These are phyloP conservation scores for Pegea sp. DNA, from an alignment of 23 tunicate genomes.

Conservation along the genomic window DNA sequence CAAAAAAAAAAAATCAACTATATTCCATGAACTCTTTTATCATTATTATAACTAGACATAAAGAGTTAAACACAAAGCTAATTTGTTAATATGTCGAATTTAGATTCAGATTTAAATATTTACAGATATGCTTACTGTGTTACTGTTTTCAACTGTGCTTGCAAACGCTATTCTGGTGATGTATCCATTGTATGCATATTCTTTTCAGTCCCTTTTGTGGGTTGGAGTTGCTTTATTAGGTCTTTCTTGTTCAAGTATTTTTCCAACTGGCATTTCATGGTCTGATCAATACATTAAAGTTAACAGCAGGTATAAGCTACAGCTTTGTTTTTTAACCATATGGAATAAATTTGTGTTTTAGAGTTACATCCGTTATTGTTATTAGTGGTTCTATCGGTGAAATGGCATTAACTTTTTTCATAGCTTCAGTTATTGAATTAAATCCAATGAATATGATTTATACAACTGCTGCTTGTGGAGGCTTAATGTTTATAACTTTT, in stretches of 20 bases:
- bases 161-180: constrained; percentile 3
- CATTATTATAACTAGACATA: too few relatives aligned
- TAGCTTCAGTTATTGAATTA: neutral
- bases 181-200: constrained; percentile 4
- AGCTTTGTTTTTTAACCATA: too few relatives aligned
- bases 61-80: too few relatives aligned
- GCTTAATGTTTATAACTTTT: constrained; percentile 1
- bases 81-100: too few relatives aligned
- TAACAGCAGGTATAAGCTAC: constrained; percentile 9
- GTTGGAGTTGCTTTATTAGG: constrained; percentile 11
- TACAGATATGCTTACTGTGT: constrained; percentile 7
- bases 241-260: constrained; percentile 10
- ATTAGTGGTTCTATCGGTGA: constrained; percentile 15
- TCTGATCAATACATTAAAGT: constrained; percentile 15
- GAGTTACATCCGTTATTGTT: constrained; percentile 11
- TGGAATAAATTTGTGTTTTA: too few relatives aligned
- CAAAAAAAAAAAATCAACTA: too few relatives aligned
- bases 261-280: constrained; percentile 23
- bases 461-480: neutral
- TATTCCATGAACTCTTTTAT: too few relatives aligned
- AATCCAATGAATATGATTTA: constrained; percentile 22
- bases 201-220: constrained; percentile 6
- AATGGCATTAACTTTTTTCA: constrained; percentile 8
- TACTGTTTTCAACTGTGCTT: constrained; percentile 1
- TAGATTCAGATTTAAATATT: too few relatives aligned